Evolutionary conservation across 2,888 invertebrate genomes (phyloP).

Genomic region (Anoncus sp.): DNA sequence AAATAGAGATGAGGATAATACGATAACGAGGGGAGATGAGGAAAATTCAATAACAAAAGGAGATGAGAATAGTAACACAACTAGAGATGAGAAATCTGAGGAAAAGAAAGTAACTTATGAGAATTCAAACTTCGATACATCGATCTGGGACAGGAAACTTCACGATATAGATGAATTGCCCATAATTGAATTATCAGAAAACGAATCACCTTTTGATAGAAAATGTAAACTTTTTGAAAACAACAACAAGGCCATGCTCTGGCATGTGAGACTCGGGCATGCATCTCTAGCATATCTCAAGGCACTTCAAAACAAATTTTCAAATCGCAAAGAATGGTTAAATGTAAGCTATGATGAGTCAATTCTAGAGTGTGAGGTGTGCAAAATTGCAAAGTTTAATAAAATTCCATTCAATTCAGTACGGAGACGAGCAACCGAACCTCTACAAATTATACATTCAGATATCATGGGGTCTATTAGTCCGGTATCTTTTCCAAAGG

Average conservation of each 20-base stretch:
- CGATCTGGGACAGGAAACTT: slow-evolving; percentile 54
- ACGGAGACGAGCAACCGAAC: slow-evolving; percentile 54
- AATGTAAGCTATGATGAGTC: too few species aligned
- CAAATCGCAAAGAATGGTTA: too few species aligned
- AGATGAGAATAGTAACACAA: too few species aligned
- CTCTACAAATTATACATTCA: slow-evolving; percentile 65
- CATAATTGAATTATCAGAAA: slow-evolving; percentile 15
- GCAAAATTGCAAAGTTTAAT: slow-evolving; percentile 65
- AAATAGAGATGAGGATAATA: slow-evolving; percentile 6
- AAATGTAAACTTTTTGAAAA: slow-evolving; percentile 32
- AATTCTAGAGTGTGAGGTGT: slow-evolving; percentile 70
- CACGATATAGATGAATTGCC: slow-evolving; percentile 48
- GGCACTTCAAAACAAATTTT: too few species aligned
- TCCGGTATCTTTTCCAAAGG: slow-evolving; percentile 62
- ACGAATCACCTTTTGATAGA: slow-evolving; percentile 42
- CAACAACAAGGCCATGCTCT: slow-evolving; percentile 66
- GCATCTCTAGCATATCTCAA: slow-evolving; percentile 66
- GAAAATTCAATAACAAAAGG: too few species aligned
- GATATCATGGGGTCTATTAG: slow-evolving; percentile 66
- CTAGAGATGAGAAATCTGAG: too few species aligned
- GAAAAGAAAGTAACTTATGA: slow-evolving; percentile 32
- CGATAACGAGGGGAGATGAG: neutral
- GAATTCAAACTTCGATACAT: slow-evolving; percentile 45
- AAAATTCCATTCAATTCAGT: slow-evolving; percentile 64
- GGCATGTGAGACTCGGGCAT: slow-evolving; percentile 70